Conservation (phyloP, 2,888 invertebrate species). For the Ptycholaimellus sp. region DNA sequence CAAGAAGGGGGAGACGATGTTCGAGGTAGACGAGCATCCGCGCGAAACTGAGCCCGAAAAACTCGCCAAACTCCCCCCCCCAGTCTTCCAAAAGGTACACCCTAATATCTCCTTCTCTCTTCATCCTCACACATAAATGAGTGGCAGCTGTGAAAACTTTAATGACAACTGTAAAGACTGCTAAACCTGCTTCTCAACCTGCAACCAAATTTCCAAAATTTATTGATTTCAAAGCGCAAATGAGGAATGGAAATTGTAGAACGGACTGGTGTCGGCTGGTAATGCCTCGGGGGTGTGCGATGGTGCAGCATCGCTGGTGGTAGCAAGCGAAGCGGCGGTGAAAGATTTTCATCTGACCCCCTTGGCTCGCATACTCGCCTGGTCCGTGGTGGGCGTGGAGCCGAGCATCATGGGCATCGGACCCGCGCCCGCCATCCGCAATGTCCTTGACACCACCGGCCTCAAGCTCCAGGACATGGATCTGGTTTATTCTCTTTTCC, state of each 20-base stretch:
- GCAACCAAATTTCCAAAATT: too few species aligned
- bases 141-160: too few species aligned
- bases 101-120: too few species aligned
- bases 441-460: conserved; percentile 52
- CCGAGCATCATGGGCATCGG: conserved; percentile 92
- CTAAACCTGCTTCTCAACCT: too few species aligned
- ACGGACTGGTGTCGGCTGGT: conserved; percentile 77
- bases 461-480: conserved; percentile 62
- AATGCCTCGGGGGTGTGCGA: conserved; percentile 81
- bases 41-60: conserved; percentile 56
- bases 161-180: too few species aligned
- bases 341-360: conserved; percentile 55
- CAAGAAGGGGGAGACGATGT: conserved; percentile 46
- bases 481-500: too few species aligned
- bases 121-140: too few species aligned
- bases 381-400: conserved; percentile 60
- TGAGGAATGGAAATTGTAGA: too few species aligned
- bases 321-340: conserved; percentile 67
- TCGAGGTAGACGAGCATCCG: conserved; percentile 70
- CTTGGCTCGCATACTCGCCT: conserved; percentile 62
- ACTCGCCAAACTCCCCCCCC: conserved; percentile 50
- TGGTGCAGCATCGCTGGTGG: conserved; percentile 63
- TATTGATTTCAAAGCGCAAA: too few species aligned
- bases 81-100: conserved; percentile 23
- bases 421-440: conserved; percentile 72